Conservation (phyloP, 2,113 vertebrate species). For the Calyptomena viridis region DNA sequence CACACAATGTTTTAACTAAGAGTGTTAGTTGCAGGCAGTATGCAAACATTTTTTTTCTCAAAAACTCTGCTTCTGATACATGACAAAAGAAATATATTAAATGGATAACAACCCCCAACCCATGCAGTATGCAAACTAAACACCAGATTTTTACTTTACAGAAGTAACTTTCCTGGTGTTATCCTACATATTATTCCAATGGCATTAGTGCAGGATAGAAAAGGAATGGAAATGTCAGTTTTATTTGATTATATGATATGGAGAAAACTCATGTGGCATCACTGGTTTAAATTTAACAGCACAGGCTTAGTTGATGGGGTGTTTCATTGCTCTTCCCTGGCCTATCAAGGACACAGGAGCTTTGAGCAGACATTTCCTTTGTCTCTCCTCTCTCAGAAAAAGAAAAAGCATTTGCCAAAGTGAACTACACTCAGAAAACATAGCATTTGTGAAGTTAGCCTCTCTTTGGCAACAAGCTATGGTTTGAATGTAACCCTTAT, state of each 20-base stretch:
- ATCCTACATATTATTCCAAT: neutral
- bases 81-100: neutral
- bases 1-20: neutral
- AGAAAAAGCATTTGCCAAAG: neutral
- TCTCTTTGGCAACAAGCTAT: neutral
- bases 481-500: neutral
- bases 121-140: neutral
- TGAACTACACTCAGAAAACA: neutral
- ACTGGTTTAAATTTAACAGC: neutral
- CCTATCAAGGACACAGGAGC: neutral
- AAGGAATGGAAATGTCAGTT: neutral
- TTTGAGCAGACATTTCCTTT: neutral
- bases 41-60: neutral
- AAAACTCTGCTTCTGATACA: neutral
- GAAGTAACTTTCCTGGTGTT: neutral
- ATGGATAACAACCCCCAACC: neutral
- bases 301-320: fast-evolving
- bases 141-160: neutral
- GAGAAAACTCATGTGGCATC: neutral
- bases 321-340: neutral
- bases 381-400: neutral
- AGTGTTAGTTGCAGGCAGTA: neutral
- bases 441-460: fast-evolving
- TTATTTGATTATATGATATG: neutral
- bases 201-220: neutral